A percentile compares a stretch with the other conserved stretches of the same genome.
phyloP scores from a whole-genome alignment of 64 coral and sea anemone genomes.

The Anthopleura sola region DNA sequence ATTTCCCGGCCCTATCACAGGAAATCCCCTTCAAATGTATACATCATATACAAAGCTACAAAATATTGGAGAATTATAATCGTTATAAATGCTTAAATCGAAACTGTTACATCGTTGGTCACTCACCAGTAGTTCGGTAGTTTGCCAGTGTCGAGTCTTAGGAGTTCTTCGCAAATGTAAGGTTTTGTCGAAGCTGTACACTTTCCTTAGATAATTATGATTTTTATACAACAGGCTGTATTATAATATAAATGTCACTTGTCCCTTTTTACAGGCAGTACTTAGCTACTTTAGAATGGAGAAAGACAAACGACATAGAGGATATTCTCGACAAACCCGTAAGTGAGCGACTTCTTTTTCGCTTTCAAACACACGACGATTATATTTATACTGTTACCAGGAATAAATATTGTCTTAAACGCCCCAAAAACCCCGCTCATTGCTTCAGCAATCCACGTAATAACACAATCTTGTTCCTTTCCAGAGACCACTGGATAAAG shows the following conservation, averaged over 20 bases:
- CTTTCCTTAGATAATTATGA: not conserved
- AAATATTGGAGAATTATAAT: no score
- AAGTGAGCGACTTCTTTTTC: slow-evolving; percentile 10
- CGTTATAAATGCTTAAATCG: no score
- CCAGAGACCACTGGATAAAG: slow-evolving; percentile 78
- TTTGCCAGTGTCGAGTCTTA: no score
- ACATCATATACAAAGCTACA: no score
- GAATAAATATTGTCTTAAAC: not conserved
- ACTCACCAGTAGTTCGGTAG: no score
- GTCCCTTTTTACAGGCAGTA: slow-evolving; percentile 53
- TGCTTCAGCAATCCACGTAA: slow-evolving; percentile 7
- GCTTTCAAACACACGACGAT: not conserved
- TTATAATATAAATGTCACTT: not conserved
- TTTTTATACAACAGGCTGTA: not conserved
- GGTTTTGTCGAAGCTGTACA: no score
- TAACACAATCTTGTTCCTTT: slow-evolving; percentile 2
- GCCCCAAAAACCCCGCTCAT: not conserved
- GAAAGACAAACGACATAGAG: slow-evolving; percentile 72
- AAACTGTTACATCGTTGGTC: no score
- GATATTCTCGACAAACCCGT: slow-evolving; percentile 67
- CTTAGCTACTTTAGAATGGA: slow-evolving; percentile 70
- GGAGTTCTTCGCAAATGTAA: no score
- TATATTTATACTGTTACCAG: not conserved
- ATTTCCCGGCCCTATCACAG: no score
- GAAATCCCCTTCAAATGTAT: no score